Conservation (phyloP, 1,140 invertebrate genomes). For the Drosophila ficusphila region DNA sequence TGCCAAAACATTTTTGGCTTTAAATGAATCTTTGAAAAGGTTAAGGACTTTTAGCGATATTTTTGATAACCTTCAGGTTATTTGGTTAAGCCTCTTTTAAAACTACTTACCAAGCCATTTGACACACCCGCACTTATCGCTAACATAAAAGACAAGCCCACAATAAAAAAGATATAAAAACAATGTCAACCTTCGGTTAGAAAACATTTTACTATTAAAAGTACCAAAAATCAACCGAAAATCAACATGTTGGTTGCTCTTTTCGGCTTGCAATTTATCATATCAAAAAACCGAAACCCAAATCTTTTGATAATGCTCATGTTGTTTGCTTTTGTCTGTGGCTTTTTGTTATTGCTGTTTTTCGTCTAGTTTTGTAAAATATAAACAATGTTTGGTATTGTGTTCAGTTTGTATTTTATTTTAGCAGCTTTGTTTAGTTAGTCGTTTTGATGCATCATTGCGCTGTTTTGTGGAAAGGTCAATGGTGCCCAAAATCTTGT, state of each 20-base stretch:
- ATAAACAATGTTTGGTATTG: slow-evolving; percentile 15
- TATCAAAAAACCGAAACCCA: slow-evolving; percentile 32
- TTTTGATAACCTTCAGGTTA: slow-evolving; percentile 20
- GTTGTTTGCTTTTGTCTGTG: slow-evolving; percentile 47
- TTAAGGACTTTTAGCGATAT: slow-evolving; percentile 23
- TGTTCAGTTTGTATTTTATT: slow-evolving; percentile 23
- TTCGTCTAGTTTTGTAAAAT: slow-evolving; percentile 36
- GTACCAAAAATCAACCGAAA: slow-evolving; percentile 37
- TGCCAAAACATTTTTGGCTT: neutral
- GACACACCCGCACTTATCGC: slow-evolving; percentile 30
- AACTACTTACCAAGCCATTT: slow-evolving; percentile 27
- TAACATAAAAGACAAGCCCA: slow-evolving; percentile 3
- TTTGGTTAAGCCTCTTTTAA: slow-evolving; percentile 16
- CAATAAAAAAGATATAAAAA: slow-evolving; percentile 34
- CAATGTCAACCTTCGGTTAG: slow-evolving; percentile 59
- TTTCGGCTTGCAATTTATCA: slow-evolving; percentile 55
- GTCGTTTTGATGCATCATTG: slow-evolving; percentile 44
- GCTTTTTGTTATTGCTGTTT: slow-evolving; percentile 18
- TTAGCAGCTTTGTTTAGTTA: slow-evolving; percentile 30
- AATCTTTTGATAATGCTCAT: slow-evolving; percentile 59
- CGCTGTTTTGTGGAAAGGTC: slow-evolving; percentile 52
- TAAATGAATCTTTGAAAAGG: neutral
- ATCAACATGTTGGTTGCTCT: slow-evolving; percentile 38
- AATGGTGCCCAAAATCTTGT: slow-evolving; percentile 15
- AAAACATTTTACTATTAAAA: slow-evolving; percentile 43